phyloP scores from a whole-genome alignment of 2,797 vertebrate species.

The Hippoglossus hippoglossus region DNA sequence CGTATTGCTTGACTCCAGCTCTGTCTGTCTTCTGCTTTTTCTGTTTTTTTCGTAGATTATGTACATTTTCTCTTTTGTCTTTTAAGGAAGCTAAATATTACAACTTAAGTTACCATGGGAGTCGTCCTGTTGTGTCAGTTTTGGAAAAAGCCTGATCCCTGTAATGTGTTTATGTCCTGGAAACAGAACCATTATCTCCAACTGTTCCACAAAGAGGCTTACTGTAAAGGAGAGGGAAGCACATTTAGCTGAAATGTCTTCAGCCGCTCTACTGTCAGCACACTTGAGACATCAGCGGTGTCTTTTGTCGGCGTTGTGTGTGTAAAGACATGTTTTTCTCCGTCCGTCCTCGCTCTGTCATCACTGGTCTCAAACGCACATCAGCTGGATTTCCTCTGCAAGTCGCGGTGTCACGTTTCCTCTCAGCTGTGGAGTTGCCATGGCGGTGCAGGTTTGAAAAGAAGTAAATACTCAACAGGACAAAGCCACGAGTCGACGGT shows the following conservation, averaged over 20 bases:
- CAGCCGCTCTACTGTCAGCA: slow-evolving; percentile 19
- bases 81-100: neutral
- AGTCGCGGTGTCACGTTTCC: slow-evolving; percentile 69
- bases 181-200: slow-evolving; percentile 38
- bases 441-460: slow-evolving; percentile 43
- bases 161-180: slow-evolving; percentile 41
- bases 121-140: slow-evolving; percentile 24
- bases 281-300: slow-evolving; percentile 49
- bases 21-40: slow-evolving; percentile 3
- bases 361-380: slow-evolving; percentile 63
- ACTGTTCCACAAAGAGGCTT: slow-evolving; percentile 44
- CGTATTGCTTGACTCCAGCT: slow-evolving; percentile 46
- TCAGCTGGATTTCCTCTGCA: slow-evolving; percentile 74
- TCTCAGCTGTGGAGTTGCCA: slow-evolving; percentile 54
- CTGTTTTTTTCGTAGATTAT: neutral
- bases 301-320: slow-evolving; percentile 49
- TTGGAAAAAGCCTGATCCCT: slow-evolving; percentile 56
- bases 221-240: slow-evolving; percentile 52
- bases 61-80: neutral
- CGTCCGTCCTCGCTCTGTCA: slow-evolving; percentile 69
- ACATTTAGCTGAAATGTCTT: slow-evolving; percentile 39
- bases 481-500: slow-evolving; percentile 32
- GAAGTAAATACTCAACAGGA: slow-evolving; percentile 54
- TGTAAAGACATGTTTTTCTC: slow-evolving; percentile 46
- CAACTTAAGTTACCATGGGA: slow-evolving; percentile 49